Percentiles rank a stretch among this genome's conserved stretches.
Evolutionary conservation across 2,797 vertebrate genomes (phyloP).

Genomic region (Eupleurogrammus muticus): DNA sequence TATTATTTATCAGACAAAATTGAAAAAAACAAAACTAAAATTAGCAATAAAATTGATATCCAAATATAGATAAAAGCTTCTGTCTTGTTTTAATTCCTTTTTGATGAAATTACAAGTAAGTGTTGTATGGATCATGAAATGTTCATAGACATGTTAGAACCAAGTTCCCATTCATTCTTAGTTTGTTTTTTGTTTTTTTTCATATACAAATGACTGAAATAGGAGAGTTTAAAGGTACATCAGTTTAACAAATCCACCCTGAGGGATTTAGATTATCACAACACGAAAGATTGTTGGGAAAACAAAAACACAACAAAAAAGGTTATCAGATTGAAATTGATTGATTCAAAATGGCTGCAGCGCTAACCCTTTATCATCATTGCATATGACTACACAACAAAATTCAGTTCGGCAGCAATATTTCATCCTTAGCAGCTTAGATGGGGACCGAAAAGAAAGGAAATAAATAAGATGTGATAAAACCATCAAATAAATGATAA

Average conservation of each 20-base stretch:
- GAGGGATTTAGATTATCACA: not conserved
- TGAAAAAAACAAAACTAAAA: no score
- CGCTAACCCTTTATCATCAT: no score
- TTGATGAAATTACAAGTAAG: not conserved
- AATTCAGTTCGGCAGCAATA: no score
- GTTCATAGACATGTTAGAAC: not conserved
- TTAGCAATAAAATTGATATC: no score
- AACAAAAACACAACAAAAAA: not conserved
- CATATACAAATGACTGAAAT: slow-evolving; percentile 2
- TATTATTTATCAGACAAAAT: no score
- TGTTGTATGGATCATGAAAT: not conserved
- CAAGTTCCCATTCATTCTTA: no score
- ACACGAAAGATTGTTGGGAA: not conserved
- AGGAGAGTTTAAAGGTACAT: not conserved
- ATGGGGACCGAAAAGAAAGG: no score
- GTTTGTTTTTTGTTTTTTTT: slow-evolving; percentile 10
- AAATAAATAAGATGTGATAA: no score
- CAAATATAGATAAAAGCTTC: not conserved
- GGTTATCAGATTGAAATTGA: not conserved
- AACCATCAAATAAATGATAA: no score
- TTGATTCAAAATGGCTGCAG: not conserved
- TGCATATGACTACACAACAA: no score
- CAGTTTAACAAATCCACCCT: not conserved
- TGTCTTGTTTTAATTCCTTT: not conserved
- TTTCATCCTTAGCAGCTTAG: no score